Evolutionary conservation across 2,888 invertebrate species (phyloP), one percentile per base, ranked within the genome.

Genomic region (Lasioglossum zephyrum): DNA sequence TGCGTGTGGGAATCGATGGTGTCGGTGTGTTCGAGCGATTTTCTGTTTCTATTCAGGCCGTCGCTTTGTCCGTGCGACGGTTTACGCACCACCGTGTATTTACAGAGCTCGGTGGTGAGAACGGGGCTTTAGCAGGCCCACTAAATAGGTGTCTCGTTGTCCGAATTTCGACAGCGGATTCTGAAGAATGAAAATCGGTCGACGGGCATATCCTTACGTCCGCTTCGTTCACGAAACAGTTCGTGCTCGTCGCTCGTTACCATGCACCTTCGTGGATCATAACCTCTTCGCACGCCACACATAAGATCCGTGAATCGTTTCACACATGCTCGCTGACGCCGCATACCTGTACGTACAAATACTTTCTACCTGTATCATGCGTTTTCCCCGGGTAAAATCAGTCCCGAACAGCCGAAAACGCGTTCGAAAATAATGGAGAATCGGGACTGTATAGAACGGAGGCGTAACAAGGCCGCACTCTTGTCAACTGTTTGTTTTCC

Each of bases 211-310:
- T 60, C 53, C 22, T 6, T 16, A 49, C 41, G n/a, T 11, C 39
- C 41, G 26, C 8, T 57, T 74, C 36, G n/a, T 75, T 70, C 49
- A n/a, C 73, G 36, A 60, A 73, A 13, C 49, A 44, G 53, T 49
- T 73, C 41, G 22, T 49, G 77, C 72, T 63, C 8, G 49, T 47
- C 53, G 9, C 13, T 66, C 63, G 70, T 70, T 75, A 49, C 70
- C 49, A 69, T 79, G 41, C 73, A 82, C 73, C 6, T 81, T 73
- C 72, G 79, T 70, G 81, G 60, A 85, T 82, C 90, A 90, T 90
- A 90, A 90, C 89, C 89, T 90, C 90, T 81, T 66, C 66, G 18
- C 49, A 57, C 39, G 31, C 69, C 31, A 41, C 66, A 47, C 26
- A 47, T 73, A 79, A 79, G 75, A 81, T 31, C 69, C 63, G 36